Conservation (phyloP, 2,797 vertebrate genomes). For the Alca torda region DNA sequence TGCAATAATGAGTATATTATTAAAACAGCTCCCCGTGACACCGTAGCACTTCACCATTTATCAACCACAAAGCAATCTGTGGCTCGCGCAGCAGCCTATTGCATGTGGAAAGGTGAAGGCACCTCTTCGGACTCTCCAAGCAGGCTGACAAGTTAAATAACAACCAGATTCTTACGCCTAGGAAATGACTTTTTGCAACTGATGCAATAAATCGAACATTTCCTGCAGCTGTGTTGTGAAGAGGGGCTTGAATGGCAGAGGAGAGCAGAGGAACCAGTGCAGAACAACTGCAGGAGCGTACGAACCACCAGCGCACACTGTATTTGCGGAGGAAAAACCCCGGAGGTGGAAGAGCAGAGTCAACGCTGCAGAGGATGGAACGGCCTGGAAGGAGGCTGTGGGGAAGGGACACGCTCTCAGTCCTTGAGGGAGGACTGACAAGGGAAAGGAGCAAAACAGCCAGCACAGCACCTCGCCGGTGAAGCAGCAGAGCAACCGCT, state of each 20-base stretch:
- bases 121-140: not conserved
- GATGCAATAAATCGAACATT: not conserved
- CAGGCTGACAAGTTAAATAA: not conserved
- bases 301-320: fast-evolving
- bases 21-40: not conserved
- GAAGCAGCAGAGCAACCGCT: not conserved
- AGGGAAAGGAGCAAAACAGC: not conserved
- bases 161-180: not conserved
- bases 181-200: not conserved
- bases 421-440: not conserved
- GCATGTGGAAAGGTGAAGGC: not conserved
- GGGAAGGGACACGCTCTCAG: not conserved
- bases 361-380: too few species aligned
- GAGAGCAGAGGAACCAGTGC: not conserved
- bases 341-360: not conserved
- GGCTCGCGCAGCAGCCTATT: not conserved
- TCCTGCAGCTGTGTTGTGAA: not conserved
- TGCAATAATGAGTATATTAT: not conserved
- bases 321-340: fast-evolving
- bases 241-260: not conserved
- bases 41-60: not conserved
- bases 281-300: not conserved
- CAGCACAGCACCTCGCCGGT: not conserved
- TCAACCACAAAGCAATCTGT: not conserved
- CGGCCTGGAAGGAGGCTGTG: not conserved